Percentiles rank a stretch among this genome's conserved stretches.
Conservation (phyloP, 53 echinoderm and acorn worm species). For the Holothuria scabra region DNA sequence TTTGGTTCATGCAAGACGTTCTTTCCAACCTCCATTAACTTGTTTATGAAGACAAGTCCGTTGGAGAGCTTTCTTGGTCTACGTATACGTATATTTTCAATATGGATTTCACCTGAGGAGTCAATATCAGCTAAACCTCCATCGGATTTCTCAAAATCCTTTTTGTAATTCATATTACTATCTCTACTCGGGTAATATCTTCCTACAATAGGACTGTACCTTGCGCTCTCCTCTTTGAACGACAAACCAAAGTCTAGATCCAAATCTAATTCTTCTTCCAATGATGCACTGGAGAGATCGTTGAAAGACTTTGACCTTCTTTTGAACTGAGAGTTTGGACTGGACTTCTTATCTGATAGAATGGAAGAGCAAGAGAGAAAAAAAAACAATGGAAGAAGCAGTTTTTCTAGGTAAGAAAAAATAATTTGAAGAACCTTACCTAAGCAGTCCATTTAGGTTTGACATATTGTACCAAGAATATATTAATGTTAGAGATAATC, state of each 20-base stretch:
- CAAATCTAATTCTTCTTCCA: slow-evolving; percentile 9
- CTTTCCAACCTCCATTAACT: slow-evolving; percentile 23
- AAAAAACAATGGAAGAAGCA: no score
- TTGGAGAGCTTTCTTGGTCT: slow-evolving; percentile 14
- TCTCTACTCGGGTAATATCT: background rate
- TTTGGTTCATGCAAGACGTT: slow-evolving; percentile 10
- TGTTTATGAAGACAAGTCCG: background rate
- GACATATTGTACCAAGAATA: no score
- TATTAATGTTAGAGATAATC: no score
- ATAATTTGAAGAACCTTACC: no score
- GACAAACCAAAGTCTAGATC: slow-evolving; percentile 16
- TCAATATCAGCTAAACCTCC: slow-evolving; percentile 22
- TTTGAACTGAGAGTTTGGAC: background rate
- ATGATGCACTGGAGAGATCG: slow-evolving; percentile 6
- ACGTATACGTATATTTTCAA: background rate
- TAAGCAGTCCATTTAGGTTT: no score
- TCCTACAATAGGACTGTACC: slow-evolving; percentile 2
- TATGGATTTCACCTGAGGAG: background rate
- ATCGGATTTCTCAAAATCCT: slow-evolving; percentile 10
- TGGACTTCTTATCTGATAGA: no score
- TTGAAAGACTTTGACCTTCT: slow-evolving; percentile 35
- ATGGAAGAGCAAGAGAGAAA: no score
- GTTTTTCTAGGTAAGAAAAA: no score
- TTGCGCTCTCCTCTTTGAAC: slow-evolving; percentile 4
- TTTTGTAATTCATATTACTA: slow-evolving; percentile 26